Conservation (phyloP, 2,113 vertebrate genomes). For the Chamaea fasciata region DNA sequence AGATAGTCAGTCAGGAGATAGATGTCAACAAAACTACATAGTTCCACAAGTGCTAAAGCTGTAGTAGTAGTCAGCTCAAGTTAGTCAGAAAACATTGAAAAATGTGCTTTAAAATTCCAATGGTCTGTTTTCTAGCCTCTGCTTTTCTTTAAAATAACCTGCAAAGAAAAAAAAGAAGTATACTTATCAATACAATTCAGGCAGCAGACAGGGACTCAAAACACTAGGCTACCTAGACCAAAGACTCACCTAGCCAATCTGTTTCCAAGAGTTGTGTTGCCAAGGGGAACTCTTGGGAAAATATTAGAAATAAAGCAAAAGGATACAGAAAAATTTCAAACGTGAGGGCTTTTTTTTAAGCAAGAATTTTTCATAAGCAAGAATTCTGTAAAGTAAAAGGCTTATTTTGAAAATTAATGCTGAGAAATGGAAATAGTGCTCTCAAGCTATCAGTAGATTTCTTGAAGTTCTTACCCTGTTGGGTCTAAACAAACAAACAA, state of each 20-base stretch:
- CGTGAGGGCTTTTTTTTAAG: neutral
- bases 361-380: neutral
- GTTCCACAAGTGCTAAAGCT: neutral
- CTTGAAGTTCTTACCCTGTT: neutral
- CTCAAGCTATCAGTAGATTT: neutral
- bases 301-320: neutral
- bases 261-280: neutral
- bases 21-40: neutral
- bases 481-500: neutral
- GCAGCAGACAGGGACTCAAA: neutral
- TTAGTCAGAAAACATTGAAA: neutral
- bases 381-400: neutral
- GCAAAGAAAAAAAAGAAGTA: slow-evolving; percentile 16
- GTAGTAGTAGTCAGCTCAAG: neutral
- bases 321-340: neutral
- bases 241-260: neutral
- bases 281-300: neutral
- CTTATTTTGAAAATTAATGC: neutral
- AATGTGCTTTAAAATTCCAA: slow-evolving; percentile 9
- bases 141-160: slow-evolving; percentile 79
- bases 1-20: neutral
- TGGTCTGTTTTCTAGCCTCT: slow-evolving; percentile 67
- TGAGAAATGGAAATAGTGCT: neutral
- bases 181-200: neutral
- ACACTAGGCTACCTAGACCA: neutral